Conservation (phyloP, 2,888 invertebrate genomes). For the Megalurothrips usitatus region DNA sequence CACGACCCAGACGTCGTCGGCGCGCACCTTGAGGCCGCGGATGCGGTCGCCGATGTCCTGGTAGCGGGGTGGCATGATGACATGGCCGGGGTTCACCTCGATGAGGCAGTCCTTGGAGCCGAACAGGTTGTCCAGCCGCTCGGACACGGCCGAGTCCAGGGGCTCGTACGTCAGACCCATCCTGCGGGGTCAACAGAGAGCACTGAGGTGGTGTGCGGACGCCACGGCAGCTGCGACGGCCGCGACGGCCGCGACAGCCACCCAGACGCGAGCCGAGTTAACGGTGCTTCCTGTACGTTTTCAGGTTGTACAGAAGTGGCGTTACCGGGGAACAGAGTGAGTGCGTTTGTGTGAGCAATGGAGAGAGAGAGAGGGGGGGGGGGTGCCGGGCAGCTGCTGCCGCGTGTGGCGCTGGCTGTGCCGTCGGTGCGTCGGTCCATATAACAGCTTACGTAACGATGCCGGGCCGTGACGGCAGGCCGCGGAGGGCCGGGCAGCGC, state of each 20-base stretch:
- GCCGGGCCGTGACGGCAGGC: background rate
- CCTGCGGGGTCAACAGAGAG: background rate
- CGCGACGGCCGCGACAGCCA: too few relatives aligned
- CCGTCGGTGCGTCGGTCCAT: background rate
- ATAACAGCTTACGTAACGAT: background rate
- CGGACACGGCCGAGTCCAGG: conserved; percentile 56
- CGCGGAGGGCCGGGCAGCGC: background rate
- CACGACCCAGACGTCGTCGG: conserved; percentile 78
- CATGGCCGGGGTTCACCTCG: conserved; percentile 66
- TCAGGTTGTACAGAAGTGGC: too few relatives aligned
- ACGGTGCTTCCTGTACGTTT: too few relatives aligned
- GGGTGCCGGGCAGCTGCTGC: background rate
- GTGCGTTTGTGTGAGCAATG: too few relatives aligned
- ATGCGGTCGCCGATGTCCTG: conserved; percentile 64
- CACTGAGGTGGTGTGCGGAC: background rate
- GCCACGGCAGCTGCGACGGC: background rate
- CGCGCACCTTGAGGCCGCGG: conserved; percentile 63
- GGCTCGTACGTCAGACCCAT: conserved; percentile 54
- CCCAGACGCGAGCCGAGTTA: too few relatives aligned
- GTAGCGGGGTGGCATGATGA: conserved; percentile 65
- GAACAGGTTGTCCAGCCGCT: conserved; percentile 62
- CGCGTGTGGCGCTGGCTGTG: too few relatives aligned
- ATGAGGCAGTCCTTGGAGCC: conserved; percentile 65
- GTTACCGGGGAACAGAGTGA: too few relatives aligned
- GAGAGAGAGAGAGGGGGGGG: background rate